Conservation (phyloP, 2,888 invertebrate species). For the Tryphoninae sp. region DNA sequence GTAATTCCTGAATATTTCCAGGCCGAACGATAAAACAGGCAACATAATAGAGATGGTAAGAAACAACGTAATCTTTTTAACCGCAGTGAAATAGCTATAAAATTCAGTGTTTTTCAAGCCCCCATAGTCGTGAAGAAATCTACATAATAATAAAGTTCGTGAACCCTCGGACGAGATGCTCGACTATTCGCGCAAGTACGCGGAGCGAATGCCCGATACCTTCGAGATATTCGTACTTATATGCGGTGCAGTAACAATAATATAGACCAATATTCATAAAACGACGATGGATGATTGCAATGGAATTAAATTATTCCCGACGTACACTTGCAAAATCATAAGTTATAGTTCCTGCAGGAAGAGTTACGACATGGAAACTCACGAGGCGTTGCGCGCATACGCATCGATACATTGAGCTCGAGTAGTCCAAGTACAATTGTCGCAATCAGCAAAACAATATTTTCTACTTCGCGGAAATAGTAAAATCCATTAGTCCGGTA, state of each 20-base stretch:
- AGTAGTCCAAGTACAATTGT: background rate
- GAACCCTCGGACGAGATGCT: background rate
- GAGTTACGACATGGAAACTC: background rate
- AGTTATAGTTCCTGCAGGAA: background rate
- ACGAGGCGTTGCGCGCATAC: background rate
- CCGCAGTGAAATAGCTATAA: background rate
- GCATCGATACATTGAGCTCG: background rate
- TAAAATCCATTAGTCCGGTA: background rate
- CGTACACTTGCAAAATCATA: background rate
- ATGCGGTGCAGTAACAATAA: background rate
- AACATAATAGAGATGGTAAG: conserved; percentile 29
- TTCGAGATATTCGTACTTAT: background rate
- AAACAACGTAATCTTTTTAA: conserved; percentile 30
- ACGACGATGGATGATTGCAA: conserved; percentile 20
- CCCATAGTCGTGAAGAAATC: conserved; percentile 1
- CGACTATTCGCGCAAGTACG: too few relatives aligned
- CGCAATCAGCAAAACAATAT: background rate
- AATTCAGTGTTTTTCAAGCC: conserved; percentile 5
- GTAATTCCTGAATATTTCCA: conserved; percentile 29
- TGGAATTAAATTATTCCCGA: background rate
- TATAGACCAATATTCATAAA: conserved; percentile 9
- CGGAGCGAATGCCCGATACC: too few relatives aligned
- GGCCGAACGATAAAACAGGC: conserved; percentile 13
- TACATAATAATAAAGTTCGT: conserved; percentile 31
- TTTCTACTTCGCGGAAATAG: background rate